Base-by-base conservation (phyloP, 2,888 invertebrate species). In the Tetheella fluctuosa region DNA sequence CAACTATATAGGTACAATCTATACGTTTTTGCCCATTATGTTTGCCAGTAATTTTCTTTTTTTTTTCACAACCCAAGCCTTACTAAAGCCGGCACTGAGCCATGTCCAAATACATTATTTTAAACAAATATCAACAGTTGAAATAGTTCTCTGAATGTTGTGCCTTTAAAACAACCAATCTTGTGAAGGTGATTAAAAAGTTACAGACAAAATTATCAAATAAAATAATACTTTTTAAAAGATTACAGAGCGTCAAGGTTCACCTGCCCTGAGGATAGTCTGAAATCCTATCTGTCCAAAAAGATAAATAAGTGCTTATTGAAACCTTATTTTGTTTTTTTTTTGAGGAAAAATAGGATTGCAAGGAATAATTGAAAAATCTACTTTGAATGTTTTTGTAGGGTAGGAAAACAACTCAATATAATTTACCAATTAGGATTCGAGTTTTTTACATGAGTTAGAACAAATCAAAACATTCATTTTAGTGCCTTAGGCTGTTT, bases 321-420 rank as follows among this genome's bases (percentile, higher is more conserved):
- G n/a, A 13, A 20, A 48, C 17, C 48, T 48, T 48, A 48, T 48
- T 48, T 48, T 48, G 48, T 48, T 20, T 48, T 48, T 48, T 48
- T 48, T 48, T 48, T 42, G 4, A 48, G 48, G 48, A 48, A 48
- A 48, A 48, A 48, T 20, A 48, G 48, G 48, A 48, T 48, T 48
- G 1, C 20, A 48, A 20, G 20, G n/a, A 48, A 48, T 48, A 48
- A 48, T 48, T 48, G 48, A 48, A 20, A 48, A 48, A 48, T 48
- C 48, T 48, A 48, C 48, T 48, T 20, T 20, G 10, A 48, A 48
- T 48, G 20, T 20, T 39, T n/a, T 48, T 20, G 48, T 20, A 20
- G 8, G 48, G 17, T 17, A 34, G 13, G 34, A 5, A 17, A n/a
- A 10, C 20, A 20, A 5, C 7, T 7, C 2, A 6, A 25, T 5